phyloP scores from a whole-genome alignment of 2,113 vertebrate genomes.

The Acanthochromis polyacanthus region DNA sequence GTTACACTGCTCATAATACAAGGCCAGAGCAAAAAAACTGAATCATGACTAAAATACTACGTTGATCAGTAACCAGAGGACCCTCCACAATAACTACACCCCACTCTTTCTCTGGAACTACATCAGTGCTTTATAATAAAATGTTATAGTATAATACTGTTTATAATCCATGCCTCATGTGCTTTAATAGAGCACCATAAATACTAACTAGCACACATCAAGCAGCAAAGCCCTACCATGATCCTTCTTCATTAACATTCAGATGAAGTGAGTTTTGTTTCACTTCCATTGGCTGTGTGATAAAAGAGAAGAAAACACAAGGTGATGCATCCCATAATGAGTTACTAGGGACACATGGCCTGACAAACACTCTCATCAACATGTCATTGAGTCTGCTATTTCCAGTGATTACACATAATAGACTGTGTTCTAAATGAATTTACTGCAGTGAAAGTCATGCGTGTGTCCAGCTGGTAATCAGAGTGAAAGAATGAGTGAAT shows the following conservation, averaged over 20 bases:
- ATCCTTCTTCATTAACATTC: conserved; percentile 9
- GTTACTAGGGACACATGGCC: conserved; percentile 10
- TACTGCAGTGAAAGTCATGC: background rate
- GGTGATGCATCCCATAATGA: background rate
- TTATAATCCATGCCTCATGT: background rate
- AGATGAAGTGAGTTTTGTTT: conserved; percentile 31
- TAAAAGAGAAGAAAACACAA: conserved; percentile 9
- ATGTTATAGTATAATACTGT: no score
- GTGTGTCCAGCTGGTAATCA: background rate
- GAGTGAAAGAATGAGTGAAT: background rate
- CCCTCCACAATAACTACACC: background rate
- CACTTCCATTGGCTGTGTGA: background rate
- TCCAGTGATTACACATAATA: conserved; percentile 12
- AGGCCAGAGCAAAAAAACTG: background rate
- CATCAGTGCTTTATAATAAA: background rate
- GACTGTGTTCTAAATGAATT: conserved; percentile 1
- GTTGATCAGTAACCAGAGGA: background rate
- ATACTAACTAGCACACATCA: background rate
- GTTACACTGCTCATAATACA: no score
- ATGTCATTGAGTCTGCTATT: conserved; percentile 6
- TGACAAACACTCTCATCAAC: conserved; percentile 6
- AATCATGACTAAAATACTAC: background rate
- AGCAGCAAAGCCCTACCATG: background rate
- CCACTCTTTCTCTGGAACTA: background rate
- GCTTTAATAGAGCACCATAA: background rate